Conservation (phyloP, 2,113 vertebrate species). For the Otus sunia region DNA sequence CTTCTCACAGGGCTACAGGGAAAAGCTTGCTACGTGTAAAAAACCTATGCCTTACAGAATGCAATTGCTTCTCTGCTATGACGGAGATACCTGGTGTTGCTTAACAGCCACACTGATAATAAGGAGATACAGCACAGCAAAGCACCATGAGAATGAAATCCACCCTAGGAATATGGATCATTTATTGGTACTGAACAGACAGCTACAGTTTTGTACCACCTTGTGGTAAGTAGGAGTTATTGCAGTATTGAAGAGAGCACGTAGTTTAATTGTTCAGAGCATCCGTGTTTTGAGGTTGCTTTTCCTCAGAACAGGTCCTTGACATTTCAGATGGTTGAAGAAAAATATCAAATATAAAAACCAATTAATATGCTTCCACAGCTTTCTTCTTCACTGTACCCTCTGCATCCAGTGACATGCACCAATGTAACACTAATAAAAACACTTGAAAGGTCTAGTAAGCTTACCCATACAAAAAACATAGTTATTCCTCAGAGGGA, state of each 20-base stretch:
- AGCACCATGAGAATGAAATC: background rate
- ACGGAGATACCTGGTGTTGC: background rate
- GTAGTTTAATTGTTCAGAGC: background rate
- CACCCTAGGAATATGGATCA: background rate
- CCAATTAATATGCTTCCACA: background rate
- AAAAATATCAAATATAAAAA: background rate
- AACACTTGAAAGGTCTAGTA: background rate
- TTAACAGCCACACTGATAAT: background rate
- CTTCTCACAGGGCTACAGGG: background rate
- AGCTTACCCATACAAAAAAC: background rate
- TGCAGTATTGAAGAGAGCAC: background rate
- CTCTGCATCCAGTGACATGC: background rate
- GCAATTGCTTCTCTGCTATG: background rate
- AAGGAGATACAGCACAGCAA: background rate
- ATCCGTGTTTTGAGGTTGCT: background rate
- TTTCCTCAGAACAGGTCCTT: background rate
- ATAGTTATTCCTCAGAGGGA: background rate
- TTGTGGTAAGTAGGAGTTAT: background rate
- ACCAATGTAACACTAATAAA: background rate
- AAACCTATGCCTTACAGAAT: background rate
- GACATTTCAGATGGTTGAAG: background rate
- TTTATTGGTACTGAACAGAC: background rate
- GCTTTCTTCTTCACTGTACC: background rate
- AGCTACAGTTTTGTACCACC: background rate
- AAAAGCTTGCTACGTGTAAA: background rate